Evolutionary conservation across 2,888 invertebrate species (phyloP).

Genomic region (Choristoneura rosaceana): DNA sequence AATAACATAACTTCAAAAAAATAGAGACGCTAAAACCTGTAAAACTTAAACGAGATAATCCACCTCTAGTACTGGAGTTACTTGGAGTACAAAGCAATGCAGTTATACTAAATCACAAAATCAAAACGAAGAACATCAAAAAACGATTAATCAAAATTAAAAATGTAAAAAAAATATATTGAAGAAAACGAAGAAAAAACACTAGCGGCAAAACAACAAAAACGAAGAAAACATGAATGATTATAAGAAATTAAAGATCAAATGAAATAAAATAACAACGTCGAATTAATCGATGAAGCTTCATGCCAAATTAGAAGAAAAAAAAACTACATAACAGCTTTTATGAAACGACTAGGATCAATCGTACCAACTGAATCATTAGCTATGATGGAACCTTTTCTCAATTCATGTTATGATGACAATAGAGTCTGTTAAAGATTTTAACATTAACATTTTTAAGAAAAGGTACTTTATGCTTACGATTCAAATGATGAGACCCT

Average conservation of each 20-base stretch:
- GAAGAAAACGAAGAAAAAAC: conserved; percentile 22
- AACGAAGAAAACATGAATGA: conserved; percentile 38
- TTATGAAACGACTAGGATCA: not conserved
- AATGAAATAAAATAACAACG: conserved; percentile 7
- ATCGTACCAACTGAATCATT: not conserved
- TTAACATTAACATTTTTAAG: not conserved
- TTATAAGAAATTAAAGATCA: not conserved
- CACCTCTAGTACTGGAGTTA: not conserved
- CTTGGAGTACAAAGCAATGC: not conserved
- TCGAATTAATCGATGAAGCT: conserved; percentile 4
- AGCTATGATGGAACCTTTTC: not conserved
- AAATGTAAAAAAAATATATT: conserved; percentile 5
- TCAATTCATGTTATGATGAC: not conserved
- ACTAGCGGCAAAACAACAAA: conserved; percentile 18
- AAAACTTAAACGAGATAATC: not conserved
- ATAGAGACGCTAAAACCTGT: not conserved
- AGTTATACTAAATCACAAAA: not conserved
- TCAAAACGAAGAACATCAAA: conserved; percentile 4
- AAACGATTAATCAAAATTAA: not conserved
- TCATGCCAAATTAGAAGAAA: conserved; percentile 31
- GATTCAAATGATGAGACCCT: not conserved
- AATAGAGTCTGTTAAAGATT: not conserved
- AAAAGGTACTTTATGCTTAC: not conserved
- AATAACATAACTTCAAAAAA: not conserved
- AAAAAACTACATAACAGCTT: conserved; percentile 8